Evolutionary conservation across 1,140 invertebrate genomes (phyloP), one percentile per base, ranked within the genome.

Genomic region (Galleria mellonella): DNA sequence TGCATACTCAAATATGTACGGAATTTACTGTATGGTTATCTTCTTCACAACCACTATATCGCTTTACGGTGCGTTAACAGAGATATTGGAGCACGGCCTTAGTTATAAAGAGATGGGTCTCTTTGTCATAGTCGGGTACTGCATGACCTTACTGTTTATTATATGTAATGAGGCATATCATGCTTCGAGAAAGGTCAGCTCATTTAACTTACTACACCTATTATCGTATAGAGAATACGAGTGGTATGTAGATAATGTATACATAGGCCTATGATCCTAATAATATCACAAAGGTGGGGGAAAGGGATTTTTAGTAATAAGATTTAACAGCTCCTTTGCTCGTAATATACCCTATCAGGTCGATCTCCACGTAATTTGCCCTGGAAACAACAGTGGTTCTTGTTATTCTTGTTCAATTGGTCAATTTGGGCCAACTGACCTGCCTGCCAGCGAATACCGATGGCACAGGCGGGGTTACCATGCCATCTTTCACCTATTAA

Each of bases 1-100:
- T 32, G 91, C 90, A 1, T 92, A 92, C 62, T 90, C 90, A 13
- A 91, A 91, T 51, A 91, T 92, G 90, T 92, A 92, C 53, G 90
- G 89, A 9, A 90, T 92, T 61, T 91, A 91, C 63, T 92, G 91
- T 53, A 82, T 91, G 63, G 87, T 92, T 0, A 90, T 92, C 28
- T 89, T 92, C 62, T 89, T 92, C 52, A 92, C 90, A 2, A 91
- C 90, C 4, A 91, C 91, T 11, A 90, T 91, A 31, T 91, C 91
- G 3, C 83, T 89, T 9, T 92, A 91, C 49, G 90, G 91, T 0
- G 88, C 87, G 8, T 73, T 92, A n/a, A 90, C 90, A 32, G 91
- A 92, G 68, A 91, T 91, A 55, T 71, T 92, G 29, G 91, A 92
- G 58, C 89, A 90, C 51, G 91, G 91, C 1, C 72, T 91, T 14